These are phyloP conservation scores for Sceliomorpha sp. DNA, from an alignment of 2,888 invertebrate species.

Conservation along the genomic window DNA sequence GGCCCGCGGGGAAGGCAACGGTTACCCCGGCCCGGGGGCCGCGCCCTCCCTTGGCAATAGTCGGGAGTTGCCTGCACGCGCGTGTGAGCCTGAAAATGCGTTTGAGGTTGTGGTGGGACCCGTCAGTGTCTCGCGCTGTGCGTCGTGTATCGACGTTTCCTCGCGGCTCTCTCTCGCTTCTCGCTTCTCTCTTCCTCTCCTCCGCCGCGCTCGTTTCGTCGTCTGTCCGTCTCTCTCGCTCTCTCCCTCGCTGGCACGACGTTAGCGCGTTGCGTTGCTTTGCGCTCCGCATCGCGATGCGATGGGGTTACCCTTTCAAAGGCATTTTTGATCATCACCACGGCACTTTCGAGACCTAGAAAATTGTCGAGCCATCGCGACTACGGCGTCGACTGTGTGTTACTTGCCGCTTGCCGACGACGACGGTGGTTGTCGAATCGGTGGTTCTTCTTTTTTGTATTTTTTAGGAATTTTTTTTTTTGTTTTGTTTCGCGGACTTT, in stretches of 20 bases:
- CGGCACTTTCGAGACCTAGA: constrained; percentile 20
- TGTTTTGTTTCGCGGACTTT: too few relatives aligned
- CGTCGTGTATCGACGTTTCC: constrained; percentile 45
- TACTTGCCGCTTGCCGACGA: too few relatives aligned
- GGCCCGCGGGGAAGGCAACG: too few relatives aligned
- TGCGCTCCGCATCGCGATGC: constrained; percentile 3
- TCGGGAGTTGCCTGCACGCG: constrained; percentile 70
- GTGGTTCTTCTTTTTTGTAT: too few relatives aligned
- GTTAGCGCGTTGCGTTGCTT: constrained; percentile 24
- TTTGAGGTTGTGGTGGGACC: constrained; percentile 62
- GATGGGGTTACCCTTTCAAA: constrained; percentile 32
- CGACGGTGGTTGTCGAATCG: too few relatives aligned
- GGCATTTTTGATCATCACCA: constrained; percentile 26
- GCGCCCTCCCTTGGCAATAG: constrained; percentile 65
- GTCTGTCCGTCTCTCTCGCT: too few relatives aligned
- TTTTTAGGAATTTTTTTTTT: too few relatives aligned
- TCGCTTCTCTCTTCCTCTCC: too few relatives aligned
- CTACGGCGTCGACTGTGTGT: constrained; percentile 7
- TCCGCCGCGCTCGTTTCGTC: too few relatives aligned
- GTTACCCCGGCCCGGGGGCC: too few relatives aligned
- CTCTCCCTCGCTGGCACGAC: too few relatives aligned
- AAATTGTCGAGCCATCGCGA: constrained; percentile 24
- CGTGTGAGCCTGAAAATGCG: constrained; percentile 74
- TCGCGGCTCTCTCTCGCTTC: constrained; percentile 29
- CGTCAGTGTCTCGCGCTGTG: constrained; percentile 31